These are phyloP conservation scores for Tympanuchus pallidicinctus DNA, from an alignment of 2,113 vertebrate genomes.

Conservation along the genomic window DNA sequence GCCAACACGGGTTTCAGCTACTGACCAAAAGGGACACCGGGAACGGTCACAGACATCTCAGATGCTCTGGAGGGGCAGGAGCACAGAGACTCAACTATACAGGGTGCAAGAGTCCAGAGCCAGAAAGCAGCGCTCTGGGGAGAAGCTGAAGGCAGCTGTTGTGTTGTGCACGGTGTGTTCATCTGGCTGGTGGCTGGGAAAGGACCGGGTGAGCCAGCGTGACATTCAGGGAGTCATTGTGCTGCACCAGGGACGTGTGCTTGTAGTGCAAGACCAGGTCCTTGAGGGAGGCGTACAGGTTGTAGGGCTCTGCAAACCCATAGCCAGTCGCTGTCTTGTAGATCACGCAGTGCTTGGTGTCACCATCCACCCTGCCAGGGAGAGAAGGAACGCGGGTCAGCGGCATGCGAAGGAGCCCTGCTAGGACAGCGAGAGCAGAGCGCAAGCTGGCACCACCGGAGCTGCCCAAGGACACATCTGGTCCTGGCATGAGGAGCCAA, in stretches of 20 bases:
- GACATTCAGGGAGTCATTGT: conserved; percentile 94
- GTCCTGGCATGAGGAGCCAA: background rate
- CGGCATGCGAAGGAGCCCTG: rapidly evolving
- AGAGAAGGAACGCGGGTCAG: background rate
- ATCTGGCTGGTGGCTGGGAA: conserved; percentile 87
- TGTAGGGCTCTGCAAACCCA: conserved; percentile 93
- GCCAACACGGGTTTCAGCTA: conserved; percentile 37
- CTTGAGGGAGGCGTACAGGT: conserved; percentile 90
- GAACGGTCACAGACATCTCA: conserved; percentile 53
- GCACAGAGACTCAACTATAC: conserved; percentile 70
- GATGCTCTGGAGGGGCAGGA: conserved; percentile 66
- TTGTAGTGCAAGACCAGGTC: conserved; percentile 95
- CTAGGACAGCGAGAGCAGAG: background rate
- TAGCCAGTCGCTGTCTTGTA: conserved; percentile 90
- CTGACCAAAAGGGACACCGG: conserved; percentile 63
- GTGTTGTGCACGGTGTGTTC: conserved; percentile 56
- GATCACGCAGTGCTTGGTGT: conserved; percentile 93
- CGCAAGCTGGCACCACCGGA: background rate
- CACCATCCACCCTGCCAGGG: conserved; percentile 85
- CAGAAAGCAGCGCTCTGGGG: conserved; percentile 24
- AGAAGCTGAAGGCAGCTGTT: conserved; percentile 34
- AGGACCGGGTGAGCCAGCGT: conserved; percentile 90
- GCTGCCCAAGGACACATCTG: background rate
- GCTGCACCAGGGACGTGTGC: conserved; percentile 92
- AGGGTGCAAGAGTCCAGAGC: conserved; percentile 48